phyloP scores from a whole-genome alignment of 2,797 vertebrate genomes.

The Dallia pectoralis region DNA sequence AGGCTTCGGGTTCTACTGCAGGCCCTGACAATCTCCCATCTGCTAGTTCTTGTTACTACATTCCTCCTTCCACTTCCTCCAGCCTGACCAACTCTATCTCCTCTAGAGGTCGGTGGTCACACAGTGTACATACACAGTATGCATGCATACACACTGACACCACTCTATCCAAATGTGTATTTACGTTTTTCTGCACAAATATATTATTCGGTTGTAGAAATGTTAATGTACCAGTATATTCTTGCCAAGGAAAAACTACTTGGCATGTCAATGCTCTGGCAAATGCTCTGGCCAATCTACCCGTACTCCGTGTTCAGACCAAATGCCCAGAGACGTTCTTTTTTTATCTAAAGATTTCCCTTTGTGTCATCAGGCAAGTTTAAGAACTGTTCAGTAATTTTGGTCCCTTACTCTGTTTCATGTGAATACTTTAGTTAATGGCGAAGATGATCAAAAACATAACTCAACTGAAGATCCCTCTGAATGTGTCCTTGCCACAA shows the following conservation, averaged over 20 bases:
- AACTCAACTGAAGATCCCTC: constrained; percentile 66
- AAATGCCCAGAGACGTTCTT: too few relatives aligned
- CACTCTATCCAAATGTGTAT: background rate
- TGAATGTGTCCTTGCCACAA: constrained; percentile 44
- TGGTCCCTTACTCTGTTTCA: background rate
- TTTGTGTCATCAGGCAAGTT: too few relatives aligned
- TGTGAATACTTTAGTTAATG: constrained; percentile 51
- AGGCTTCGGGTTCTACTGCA: constrained; percentile 63
- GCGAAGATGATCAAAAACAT: constrained; percentile 64
- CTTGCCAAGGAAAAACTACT: background rate
- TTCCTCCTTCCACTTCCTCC: constrained; percentile 45
- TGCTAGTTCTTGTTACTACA: constrained; percentile 40
- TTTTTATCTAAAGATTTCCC: too few relatives aligned
- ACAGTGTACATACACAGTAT: background rate
- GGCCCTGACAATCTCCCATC: constrained; percentile 61
- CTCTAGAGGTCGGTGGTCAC: constrained; percentile 53
- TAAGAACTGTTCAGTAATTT: constrained; percentile 7
- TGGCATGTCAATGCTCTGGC: background rate
- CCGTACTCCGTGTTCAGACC: too few relatives aligned
- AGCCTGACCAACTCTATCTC: constrained; percentile 51
- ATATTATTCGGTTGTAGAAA: background rate
- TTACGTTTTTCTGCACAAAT: background rate
- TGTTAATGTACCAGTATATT: background rate
- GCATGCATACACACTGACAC: background rate
- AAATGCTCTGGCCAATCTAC: too few relatives aligned